Conservation (phyloP, 2,113 vertebrate species). For the Corydoras sp. region DNA sequence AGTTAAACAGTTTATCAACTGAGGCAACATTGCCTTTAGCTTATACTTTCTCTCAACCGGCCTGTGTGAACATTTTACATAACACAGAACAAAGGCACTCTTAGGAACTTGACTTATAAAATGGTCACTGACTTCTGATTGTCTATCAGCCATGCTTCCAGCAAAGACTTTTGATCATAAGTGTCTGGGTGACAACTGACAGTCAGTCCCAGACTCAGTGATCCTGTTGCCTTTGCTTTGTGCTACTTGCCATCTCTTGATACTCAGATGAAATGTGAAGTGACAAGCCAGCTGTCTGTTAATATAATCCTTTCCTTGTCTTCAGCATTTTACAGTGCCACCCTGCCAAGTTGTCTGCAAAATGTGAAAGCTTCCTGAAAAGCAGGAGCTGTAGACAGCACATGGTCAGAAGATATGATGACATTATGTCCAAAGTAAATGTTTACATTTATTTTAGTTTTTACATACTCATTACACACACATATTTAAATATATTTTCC, state of each 20-base stretch:
- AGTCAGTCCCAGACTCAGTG: conserved; percentile 25
- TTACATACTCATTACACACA: too few species aligned
- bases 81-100: too few species aligned
- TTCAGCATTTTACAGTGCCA: conserved; percentile 34
- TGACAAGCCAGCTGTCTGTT: conserved; percentile 45
- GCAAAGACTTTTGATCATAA: conserved; percentile 37
- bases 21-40: too few species aligned
- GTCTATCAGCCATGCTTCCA: conserved; percentile 4
- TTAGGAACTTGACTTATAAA: too few species aligned
- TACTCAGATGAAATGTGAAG: conserved; percentile 43
- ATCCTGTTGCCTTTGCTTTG: conserved; percentile 23
- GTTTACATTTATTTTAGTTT: not conserved
- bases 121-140: too few species aligned
- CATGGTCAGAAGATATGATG: conserved; percentile 15
- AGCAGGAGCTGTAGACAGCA: conserved; percentile 10
- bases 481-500: too few species aligned
- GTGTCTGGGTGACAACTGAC: conserved; percentile 26
- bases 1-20: too few species aligned
- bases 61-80: too few species aligned
- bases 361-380: conserved; percentile 34
- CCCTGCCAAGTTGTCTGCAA: conserved; percentile 33
- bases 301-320: conserved; percentile 45
- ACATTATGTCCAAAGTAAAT: conserved; percentile 5
- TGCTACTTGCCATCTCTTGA: conserved; percentile 18
- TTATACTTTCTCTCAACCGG: too few species aligned